A percentile compares a stretch with the other conserved stretches of the same genome.
Evolutionary conservation across 2,797 vertebrate species (phyloP).

Genomic region (Halcyon leucocephala): DNA sequence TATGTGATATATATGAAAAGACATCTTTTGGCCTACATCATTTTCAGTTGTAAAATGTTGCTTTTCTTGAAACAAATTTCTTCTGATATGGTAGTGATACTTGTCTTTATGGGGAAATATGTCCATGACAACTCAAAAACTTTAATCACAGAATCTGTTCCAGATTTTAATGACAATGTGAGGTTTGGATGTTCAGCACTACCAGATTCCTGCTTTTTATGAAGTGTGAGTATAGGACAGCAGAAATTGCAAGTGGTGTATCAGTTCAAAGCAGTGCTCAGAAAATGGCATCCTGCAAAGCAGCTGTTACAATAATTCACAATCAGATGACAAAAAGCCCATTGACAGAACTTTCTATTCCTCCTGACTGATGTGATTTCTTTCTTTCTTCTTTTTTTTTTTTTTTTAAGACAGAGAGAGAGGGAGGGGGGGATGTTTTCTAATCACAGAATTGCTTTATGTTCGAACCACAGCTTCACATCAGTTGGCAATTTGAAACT

Average conservation of each 20-base stretch:
- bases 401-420: no score
- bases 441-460: not conserved
- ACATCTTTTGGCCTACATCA: not conserved
- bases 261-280: not conserved
- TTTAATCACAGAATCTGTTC: not conserved
- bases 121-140: not conserved
- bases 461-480: not conserved
- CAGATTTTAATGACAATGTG: not conserved
- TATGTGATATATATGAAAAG: not conserved
- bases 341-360: not conserved
- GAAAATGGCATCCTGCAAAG: not conserved
- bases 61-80: not conserved
- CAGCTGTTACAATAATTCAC: not conserved
- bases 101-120: not conserved
- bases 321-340: not conserved
- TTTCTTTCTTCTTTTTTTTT: no score
- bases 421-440: not conserved
- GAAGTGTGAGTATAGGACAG: not conserved
- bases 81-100: not conserved
- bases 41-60: not conserved
- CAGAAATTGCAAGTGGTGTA: not conserved
- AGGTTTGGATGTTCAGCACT: not conserved
- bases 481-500: constrained; percentile 13
- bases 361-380: not conserved
- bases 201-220: not conserved